A percentile compares a stretch with the other conserved stretches of the same genome.
Conservation (phyloP, 30 jellyfish, hydroid and myxozoan species). For the Hydra vulgaris region DNA sequence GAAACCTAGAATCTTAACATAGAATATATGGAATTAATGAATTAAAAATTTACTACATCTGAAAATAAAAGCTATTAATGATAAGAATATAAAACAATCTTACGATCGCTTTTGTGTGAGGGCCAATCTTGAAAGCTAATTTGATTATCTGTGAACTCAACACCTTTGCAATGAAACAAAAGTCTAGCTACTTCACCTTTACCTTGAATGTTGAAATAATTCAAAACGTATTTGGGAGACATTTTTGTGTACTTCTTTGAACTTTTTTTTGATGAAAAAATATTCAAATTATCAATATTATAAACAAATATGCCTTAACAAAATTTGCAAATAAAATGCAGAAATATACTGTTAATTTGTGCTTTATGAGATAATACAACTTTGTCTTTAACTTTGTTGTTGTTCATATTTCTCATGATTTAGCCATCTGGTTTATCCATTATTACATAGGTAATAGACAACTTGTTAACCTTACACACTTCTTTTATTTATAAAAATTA, state of each 20-base stretch:
- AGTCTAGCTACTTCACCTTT: slow-evolving; percentile 32
- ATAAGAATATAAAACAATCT: neutral
- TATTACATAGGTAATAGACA: too few relatives aligned
- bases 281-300: neutral
- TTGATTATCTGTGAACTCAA: slow-evolving; percentile 26
- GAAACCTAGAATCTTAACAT: neutral
- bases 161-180: slow-evolving; percentile 34
- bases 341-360: too few relatives aligned
- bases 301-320: too few relatives aligned
- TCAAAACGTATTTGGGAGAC: slow-evolving; percentile 42
- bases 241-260: slow-evolving; percentile 6
- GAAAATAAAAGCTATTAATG: neutral
- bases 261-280: too few relatives aligned
- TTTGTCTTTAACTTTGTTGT: too few relatives aligned
- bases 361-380: too few relatives aligned
- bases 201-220: slow-evolving; percentile 17
- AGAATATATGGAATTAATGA: neutral
- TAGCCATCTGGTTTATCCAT: too few relatives aligned
- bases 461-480: too few relatives aligned
- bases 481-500: too few relatives aligned
- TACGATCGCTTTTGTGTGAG: slow-evolving; percentile 18
- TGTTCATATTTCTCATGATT: too few relatives aligned
- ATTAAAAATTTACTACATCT: neutral
- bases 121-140: slow-evolving; percentile 20
- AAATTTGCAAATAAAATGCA: too few relatives aligned